Conservation (phyloP, 2,888 invertebrate species). For the Margaritifera margaritifera region DNA sequence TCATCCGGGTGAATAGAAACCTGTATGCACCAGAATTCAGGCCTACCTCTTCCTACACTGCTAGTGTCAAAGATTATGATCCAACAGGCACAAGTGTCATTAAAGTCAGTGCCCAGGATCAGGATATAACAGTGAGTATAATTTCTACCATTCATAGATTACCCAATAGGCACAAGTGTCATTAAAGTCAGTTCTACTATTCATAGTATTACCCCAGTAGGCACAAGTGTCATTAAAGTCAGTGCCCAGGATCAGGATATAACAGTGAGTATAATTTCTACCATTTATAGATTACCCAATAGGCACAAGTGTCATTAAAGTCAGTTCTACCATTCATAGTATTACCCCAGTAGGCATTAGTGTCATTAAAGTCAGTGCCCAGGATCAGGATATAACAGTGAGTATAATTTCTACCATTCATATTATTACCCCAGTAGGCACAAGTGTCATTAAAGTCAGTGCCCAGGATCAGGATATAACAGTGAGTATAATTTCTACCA, state of each 20-base stretch:
- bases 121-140: slow-evolving; percentile 57
- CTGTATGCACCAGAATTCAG: slow-evolving; percentile 52
- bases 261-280: slow-evolving; percentile 45
- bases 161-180: not conserved
- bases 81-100: slow-evolving; percentile 54
- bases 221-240: slow-evolving; percentile 47
- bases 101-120: slow-evolving; percentile 55
- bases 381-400: slow-evolving; percentile 63
- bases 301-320: too few species aligned
- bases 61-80: slow-evolving; percentile 60
- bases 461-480: too few species aligned
- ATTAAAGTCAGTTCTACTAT: too few species aligned
- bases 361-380: slow-evolving; percentile 55
- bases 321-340: too few species aligned
- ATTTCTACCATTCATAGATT: not conserved
- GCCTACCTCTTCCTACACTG: slow-evolving; percentile 35
- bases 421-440: too few species aligned
- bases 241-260: slow-evolving; percentile 61
- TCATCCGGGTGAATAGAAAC: slow-evolving; percentile 60
- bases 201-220: too few species aligned
- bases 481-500: too few species aligned
- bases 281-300: not conserved
- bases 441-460: too few species aligned
- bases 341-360: too few species aligned
- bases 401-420: too few species aligned